Evolutionary conservation across 2,888 invertebrate genomes (phyloP).

Genomic region (Leptinotarsa peninsularis): DNA sequence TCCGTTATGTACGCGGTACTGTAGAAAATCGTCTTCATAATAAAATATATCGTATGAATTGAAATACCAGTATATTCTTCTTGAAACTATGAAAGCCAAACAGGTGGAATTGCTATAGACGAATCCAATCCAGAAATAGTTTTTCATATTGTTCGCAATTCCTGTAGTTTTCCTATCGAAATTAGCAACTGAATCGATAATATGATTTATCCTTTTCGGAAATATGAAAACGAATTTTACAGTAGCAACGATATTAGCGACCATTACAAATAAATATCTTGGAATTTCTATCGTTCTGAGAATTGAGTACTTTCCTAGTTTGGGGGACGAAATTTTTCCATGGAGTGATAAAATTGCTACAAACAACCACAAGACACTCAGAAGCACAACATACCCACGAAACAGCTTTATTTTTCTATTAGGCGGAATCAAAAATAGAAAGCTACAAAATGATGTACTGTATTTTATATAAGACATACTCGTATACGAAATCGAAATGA

Average conservation of each 20-base stretch:
- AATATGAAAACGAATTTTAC: neutral
- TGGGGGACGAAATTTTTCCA: neutral
- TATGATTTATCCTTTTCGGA: neutral
- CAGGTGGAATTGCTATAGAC: neutral
- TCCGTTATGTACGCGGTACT: neutral
- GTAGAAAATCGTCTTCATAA: neutral
- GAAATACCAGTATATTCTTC: neutral
- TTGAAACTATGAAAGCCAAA: neutral
- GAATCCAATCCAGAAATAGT: conserved; percentile 1
- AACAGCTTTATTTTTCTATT: neutral
- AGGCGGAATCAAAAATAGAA: neutral
- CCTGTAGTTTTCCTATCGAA: neutral
- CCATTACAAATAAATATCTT: neutral
- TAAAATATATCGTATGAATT: neutral
- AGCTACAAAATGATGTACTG: neutral
- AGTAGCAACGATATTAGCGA: neutral
- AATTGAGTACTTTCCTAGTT: neutral
- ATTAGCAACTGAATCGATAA: neutral
- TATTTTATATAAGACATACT: neutral
- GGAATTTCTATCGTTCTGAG: neutral
- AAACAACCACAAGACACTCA: neutral
- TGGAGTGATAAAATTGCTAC: neutral
- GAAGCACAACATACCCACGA: neutral
- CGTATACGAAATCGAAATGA: neutral
- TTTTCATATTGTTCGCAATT: neutral